A percentile compares a stretch with the other conserved stretches of the same genome.
These are phyloP conservation scores for Pharmacophagus antenor DNA, from an alignment of 2,888 invertebrate species.

Conservation along the genomic window DNA sequence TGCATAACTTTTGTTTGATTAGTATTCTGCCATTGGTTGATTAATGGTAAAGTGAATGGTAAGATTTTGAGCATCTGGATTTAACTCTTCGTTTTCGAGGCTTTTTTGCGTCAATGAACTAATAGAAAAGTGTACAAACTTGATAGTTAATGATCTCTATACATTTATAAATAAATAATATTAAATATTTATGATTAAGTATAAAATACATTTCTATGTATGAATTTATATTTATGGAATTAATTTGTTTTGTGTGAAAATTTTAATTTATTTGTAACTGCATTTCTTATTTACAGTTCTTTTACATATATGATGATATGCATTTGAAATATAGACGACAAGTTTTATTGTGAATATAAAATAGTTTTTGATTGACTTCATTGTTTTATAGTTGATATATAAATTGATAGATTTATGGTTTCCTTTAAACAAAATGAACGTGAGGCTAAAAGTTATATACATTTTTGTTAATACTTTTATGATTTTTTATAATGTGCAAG, in stretches of 20 bases:
- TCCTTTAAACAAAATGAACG: slow-evolving; percentile 7
- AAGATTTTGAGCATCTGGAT: no score
- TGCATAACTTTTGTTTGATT: no score
- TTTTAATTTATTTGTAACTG: neutral
- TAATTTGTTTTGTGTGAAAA: neutral
- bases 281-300: neutral
- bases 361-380: slow-evolving; percentile 4
- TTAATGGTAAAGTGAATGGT: no score
- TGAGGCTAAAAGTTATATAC: neutral
- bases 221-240: neutral
- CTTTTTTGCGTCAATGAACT: no score
- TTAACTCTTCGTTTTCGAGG: no score
- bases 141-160: no score
- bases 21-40: no score
- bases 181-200: neutral
- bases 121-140: no score
- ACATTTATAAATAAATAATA: neutral
- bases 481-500: neutral
- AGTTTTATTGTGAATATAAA: slow-evolving; percentile 7
- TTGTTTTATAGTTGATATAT: neutral
- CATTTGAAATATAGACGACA: slow-evolving; percentile 5
- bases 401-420: neutral
- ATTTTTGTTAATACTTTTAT: slow-evolving; percentile 5
- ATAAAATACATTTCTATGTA: no score
- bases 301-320: no score